Base-by-base conservation (phyloP, 2,113 vertebrate species). In the Verasper variegatus region DNA sequence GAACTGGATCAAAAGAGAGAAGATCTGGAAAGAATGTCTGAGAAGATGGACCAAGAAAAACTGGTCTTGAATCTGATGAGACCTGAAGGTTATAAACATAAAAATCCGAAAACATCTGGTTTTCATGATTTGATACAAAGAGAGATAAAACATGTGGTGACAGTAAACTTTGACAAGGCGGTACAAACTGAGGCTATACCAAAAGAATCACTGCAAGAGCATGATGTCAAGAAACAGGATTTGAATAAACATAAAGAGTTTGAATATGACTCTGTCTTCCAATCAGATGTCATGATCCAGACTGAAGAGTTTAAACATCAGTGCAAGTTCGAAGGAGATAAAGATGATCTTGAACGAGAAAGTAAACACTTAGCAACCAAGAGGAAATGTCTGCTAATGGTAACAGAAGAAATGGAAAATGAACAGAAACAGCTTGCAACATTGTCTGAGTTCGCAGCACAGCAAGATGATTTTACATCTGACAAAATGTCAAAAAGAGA, bases 121-220 rank as follows among this genome's bases (percentile, higher is more conserved):
- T 42, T 56, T 27, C 35, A 11, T 68, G 10, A 63, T 0, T 40
- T 63, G 12, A 59, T 83, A 5, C 37, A 74, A 31, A 49, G 21
- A 24, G 37, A 74, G 11, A 69, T 24, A 20, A 42, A 59, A 24
- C 2, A 55, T 26, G 0, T 17, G 1, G 7, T 49, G 0, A 47
- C 3, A 8, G 35, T 37, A 61, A 24, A 5, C 1, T 49, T n/a
- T 71, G 82, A 90, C 11, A 67, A 76, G 15, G 55, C 27, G 0
- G 49, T 71, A 21, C 83, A 89, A 74, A 86, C 61, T 37, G 76
- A 78, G 3, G 51, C n/a, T 24, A 45, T 23, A 3, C 2, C 27
- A 47, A 9, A 56, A n/a, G n/a, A 58, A 27, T 49, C 0, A 9
- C 12, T 23, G 14, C 42, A 21, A 2, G 6, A 65, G 17, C 11